phyloP scores from a whole-genome alignment of 2,113 vertebrate genomes.

The Corythornis cristatus region DNA sequence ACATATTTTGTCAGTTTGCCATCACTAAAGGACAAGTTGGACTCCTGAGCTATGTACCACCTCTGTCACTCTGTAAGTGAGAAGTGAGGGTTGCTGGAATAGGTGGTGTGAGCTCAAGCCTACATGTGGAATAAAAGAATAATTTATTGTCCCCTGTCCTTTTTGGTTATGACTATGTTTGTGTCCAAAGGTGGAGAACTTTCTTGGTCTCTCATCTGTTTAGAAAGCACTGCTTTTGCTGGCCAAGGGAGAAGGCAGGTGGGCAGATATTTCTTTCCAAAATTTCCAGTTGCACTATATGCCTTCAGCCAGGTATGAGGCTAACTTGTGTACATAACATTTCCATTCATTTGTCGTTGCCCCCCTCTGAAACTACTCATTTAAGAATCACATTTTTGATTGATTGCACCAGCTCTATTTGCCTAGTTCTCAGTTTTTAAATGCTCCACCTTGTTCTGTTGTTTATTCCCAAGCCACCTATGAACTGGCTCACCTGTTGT shows the following conservation, averaged over 20 bases:
- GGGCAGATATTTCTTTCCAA: conserved; percentile 7
- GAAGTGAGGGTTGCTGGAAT: background rate
- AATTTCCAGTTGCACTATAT: conserved; percentile 24
- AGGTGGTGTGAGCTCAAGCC: background rate
- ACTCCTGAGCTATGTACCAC: background rate
- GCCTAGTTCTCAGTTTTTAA: background rate
- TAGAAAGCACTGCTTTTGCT: background rate
- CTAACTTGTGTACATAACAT: conserved; percentile 28
- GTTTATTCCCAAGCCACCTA: conserved; percentile 60
- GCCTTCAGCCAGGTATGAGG: conserved; percentile 19
- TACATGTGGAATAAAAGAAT: background rate
- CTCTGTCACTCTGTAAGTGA: background rate
- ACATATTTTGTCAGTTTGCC: background rate
- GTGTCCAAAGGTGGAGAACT: background rate
- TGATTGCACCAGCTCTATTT: conserved; percentile 28
- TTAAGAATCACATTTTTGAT: conserved; percentile 58
- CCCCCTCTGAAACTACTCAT: background rate
- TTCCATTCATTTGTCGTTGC: conserved; percentile 3
- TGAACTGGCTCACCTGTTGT: conserved; percentile 67
- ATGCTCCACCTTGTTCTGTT: conserved; percentile 14
- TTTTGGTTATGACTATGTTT: background rate
- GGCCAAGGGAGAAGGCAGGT: background rate
- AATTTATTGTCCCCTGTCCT: background rate
- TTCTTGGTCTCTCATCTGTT: background rate
- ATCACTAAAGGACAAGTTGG: background rate